Conservation (phyloP, 35 echinoderm and acorn worm species). For the Lytechinus pictus region DNA sequence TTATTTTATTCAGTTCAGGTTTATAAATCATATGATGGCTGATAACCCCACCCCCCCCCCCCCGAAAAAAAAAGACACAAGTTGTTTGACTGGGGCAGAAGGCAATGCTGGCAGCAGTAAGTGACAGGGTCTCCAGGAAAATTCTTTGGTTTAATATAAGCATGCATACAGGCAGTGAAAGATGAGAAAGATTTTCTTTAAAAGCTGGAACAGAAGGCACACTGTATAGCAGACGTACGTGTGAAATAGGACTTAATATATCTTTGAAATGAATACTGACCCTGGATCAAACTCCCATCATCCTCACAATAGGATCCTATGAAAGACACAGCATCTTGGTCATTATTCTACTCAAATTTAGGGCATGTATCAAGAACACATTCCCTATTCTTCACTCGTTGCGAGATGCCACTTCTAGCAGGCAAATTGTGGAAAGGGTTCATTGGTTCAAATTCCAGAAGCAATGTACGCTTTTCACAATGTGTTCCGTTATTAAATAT, state of each 20-base stretch:
- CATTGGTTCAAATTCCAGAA: too few species aligned
- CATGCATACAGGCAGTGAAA: background rate
- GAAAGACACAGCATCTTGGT: conserved; percentile 1
- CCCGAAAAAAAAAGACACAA: too few species aligned
- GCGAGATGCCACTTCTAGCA: too few species aligned
- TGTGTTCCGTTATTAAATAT: too few species aligned
- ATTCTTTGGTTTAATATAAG: background rate
- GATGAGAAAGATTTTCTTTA: background rate
- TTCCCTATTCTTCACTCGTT: background rate
- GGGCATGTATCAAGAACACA: background rate
- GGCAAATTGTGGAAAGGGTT: too few species aligned
- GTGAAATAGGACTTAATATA: background rate
- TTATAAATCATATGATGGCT: too few species aligned
- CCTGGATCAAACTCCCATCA: background rate
- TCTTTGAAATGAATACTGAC: background rate
- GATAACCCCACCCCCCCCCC: too few species aligned
- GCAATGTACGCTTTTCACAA: too few species aligned
- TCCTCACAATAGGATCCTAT: background rate
- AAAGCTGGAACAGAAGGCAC: background rate
- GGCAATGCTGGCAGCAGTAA: too few species aligned
- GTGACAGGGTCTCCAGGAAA: too few species aligned
- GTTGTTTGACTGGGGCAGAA: too few species aligned
- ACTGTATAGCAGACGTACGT: background rate
- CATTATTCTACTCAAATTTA: background rate
- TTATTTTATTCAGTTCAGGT: too few species aligned